These are phyloP conservation scores for Sipha flava DNA, from an alignment of 1,140 invertebrate species.

Conservation along the genomic window DNA sequence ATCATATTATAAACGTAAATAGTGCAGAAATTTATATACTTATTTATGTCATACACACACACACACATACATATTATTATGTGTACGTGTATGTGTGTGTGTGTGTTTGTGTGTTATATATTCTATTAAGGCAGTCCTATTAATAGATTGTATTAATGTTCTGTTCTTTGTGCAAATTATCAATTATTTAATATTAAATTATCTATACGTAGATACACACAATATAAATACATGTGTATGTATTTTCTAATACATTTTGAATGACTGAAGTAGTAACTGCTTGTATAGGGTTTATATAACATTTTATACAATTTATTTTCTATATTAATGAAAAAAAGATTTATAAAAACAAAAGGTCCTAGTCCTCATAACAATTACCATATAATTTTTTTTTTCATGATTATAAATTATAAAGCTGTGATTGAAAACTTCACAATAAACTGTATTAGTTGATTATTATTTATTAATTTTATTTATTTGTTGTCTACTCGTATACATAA, in stretches of 20 bases:
- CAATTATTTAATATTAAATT: not conserved
- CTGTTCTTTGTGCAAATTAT: conserved; percentile 10
- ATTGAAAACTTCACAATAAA: conserved; percentile 11
- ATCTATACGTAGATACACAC: not conserved
- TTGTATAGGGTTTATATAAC: conserved; percentile 30
- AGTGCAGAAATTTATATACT: not conserved
- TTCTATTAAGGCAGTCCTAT: not conserved
- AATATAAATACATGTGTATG: not conserved
- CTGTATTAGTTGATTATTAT: conserved; percentile 18
- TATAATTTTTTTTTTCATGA: conserved; percentile 1
- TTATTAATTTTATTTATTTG: conserved; percentile 24
- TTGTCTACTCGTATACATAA: not conserved
- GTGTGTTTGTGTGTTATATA: too few relatives aligned
- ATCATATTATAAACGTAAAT: not conserved
- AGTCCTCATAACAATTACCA: conserved; percentile 27
- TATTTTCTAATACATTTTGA: conserved; percentile 18
- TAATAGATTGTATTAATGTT: not conserved
- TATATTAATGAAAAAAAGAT: conserved; percentile 13
- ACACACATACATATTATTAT: too few relatives aligned
- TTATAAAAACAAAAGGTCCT: conserved; percentile 14
- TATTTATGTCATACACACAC: too few relatives aligned
- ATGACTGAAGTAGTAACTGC: conserved; percentile 31
- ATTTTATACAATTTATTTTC: conserved; percentile 32
- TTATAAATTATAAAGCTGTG: conserved; percentile 19
- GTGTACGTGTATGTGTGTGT: too few relatives aligned